Evolutionary conservation across 2,113 vertebrate genomes (phyloP).

Genomic region (Oxyruncus cristatus): DNA sequence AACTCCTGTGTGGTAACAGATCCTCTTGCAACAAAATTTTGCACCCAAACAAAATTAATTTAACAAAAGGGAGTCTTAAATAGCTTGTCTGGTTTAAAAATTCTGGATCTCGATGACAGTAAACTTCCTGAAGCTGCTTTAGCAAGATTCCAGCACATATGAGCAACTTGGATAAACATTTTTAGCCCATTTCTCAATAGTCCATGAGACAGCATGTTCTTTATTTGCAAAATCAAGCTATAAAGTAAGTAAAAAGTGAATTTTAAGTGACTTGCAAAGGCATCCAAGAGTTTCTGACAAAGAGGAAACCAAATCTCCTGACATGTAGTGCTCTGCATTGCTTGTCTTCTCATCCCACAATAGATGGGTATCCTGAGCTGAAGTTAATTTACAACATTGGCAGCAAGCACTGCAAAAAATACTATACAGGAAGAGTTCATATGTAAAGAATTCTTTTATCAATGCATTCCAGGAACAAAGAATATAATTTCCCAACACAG

Average conservation of each 20-base stretch:
- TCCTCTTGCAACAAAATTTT: background rate
- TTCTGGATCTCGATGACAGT: background rate
- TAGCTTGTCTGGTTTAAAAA: background rate
- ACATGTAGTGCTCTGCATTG: background rate
- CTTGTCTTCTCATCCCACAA: background rate
- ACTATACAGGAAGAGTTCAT: background rate
- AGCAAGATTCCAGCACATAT: background rate
- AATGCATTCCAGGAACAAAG: background rate
- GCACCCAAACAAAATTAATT: background rate
- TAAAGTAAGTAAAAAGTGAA: background rate
- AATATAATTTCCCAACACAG: background rate
- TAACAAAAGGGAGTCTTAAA: background rate
- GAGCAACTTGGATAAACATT: background rate
- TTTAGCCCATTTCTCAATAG: background rate
- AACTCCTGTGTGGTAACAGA: background rate
- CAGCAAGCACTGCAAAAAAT: background rate
- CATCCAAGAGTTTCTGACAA: background rate
- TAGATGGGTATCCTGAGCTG: background rate
- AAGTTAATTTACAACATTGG: background rate
- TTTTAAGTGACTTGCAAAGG: background rate
- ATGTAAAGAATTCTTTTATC: background rate
- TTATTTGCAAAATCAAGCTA: background rate
- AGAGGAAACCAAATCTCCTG: background rate
- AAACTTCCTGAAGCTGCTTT: slow-evolving; percentile 1
- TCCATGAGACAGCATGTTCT: background rate